Base-by-base conservation (phyloP, 2,113 vertebrate genomes). In the Chionomys nivalis region DNA sequence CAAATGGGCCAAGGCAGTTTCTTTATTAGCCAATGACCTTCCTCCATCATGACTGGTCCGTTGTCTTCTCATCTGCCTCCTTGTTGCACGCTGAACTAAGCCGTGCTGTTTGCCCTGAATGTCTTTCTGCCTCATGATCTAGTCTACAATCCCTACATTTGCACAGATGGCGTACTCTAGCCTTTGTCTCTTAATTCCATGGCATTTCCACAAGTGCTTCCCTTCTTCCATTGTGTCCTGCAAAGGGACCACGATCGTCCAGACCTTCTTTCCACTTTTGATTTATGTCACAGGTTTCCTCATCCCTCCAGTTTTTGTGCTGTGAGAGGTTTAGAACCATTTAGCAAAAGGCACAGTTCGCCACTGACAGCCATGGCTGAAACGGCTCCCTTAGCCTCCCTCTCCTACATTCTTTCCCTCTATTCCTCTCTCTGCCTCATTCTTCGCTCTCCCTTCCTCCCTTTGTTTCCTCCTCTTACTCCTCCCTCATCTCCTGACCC, bases 251-350 rank as follows among this genome's bases (percentile, higher is more conserved):
- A 24, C 42, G 13, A 14, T 52, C 49, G 13, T 73, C 13, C 10
- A 75, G 24, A 26, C 1, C 12, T 90, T 75, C 13, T 11, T 55
- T 55, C 55, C 16, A 0, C 7, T 49, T 28, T 66, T 75, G 87
- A 10, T 42, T 73, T 92, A 90, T 14, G 55, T 36, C 17, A 2
- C 17, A 58, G 76, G 85, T 55, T 65, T 23, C 77, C 49, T 33
- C 23, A 2, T n/a, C 85, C 4, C 52, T 86, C 76, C 85, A 28
- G 19, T 58, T 61, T 52, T 23, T 7, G 36, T 39, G 79, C n/a
- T 82, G 10, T 61, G 52, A 81, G 26, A 68, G 33, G n/a, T 55
- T 91, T 91, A 94, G 91, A 94, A 82, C 44, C 10, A 21, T 42
- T 81, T 58, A 14, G 36, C 82, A 39, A 92, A 94, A 82, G 39